These are phyloP conservation scores for Limnothrissa miodon DNA, from an alignment of 2,113 vertebrate genomes.

Conservation along the genomic window DNA sequence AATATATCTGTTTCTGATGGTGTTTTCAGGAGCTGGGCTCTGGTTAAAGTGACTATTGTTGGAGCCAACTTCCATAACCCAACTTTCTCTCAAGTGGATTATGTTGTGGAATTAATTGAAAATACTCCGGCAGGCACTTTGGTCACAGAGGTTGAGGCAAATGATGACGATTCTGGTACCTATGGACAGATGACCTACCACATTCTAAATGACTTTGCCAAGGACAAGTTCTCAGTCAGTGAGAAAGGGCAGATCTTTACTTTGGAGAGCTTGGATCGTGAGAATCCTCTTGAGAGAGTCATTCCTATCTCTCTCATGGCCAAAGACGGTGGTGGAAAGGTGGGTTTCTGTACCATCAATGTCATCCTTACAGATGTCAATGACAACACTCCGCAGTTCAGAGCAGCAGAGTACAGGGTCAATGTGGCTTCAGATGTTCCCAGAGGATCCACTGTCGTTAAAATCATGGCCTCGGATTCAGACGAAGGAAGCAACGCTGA, in stretches of 20 bases:
- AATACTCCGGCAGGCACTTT: constrained; percentile 83
- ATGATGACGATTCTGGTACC: constrained; percentile 83
- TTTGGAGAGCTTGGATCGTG: constrained; percentile 87
- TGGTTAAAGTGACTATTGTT: constrained; percentile 78
- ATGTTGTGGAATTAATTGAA: constrained; percentile 90
- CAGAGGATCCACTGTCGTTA: constrained; percentile 83
- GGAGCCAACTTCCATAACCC: constrained; percentile 91
- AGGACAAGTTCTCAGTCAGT: constrained; percentile 86
- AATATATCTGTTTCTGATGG: constrained; percentile 91
- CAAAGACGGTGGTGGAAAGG: constrained; percentile 90
- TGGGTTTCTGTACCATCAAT: constrained; percentile 89
- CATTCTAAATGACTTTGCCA: constrained; percentile 92
- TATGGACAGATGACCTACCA: constrained; percentile 83
- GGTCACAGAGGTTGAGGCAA: constrained; percentile 82
- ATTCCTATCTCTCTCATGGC: constrained; percentile 88
- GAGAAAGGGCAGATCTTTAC: constrained; percentile 87
- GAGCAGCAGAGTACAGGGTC: constrained; percentile 84
- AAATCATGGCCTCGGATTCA: constrained; percentile 86
- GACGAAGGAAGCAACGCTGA: constrained; percentile 97
- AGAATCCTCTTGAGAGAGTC: constrained; percentile 86
- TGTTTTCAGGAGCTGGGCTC: constrained; percentile 87
- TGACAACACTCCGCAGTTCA: constrained; percentile 91
- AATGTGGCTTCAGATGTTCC: constrained; percentile 81
- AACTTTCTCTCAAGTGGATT: constrained; percentile 84
- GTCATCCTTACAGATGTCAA: constrained; percentile 96